Conservation (phyloP, 2,113 vertebrate genomes). For the Mohoua ochrocephala region DNA sequence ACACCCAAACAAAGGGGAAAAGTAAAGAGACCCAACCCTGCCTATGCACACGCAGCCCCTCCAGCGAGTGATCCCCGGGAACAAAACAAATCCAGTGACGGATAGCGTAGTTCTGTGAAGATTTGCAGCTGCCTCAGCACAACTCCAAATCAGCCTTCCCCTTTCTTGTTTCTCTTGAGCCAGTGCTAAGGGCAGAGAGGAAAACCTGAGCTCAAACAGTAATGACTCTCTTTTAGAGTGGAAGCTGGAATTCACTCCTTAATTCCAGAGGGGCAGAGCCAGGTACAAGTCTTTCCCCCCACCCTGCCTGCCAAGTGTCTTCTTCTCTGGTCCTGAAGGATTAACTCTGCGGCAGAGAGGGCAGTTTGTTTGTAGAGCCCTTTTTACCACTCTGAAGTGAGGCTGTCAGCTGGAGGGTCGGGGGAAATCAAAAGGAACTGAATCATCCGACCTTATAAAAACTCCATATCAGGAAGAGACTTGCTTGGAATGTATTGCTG, state of each 20-base stretch:
- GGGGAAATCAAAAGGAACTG: background rate
- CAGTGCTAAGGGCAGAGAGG: background rate
- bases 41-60: background rate
- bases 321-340: background rate
- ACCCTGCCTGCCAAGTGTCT: background rate
- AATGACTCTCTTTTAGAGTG: background rate
- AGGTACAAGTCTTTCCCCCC: background rate
- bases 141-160: background rate
- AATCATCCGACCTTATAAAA: background rate
- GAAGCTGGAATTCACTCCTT: background rate
- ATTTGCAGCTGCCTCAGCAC: background rate
- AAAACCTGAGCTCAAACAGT: background rate
- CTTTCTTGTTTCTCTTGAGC: background rate
- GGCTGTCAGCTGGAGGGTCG: background rate
- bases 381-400: background rate
- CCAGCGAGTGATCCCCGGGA: background rate
- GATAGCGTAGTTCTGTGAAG: background rate
- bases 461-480: background rate
- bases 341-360: background rate
- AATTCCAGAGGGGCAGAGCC: background rate
- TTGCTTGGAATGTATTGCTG: background rate
- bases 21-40: background rate
- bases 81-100: background rate
- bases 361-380: background rate
- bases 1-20: background rate